These are phyloP conservation scores for Bicyclus anynana DNA, from an alignment of 1,140 invertebrate species.

Conservation along the genomic window DNA sequence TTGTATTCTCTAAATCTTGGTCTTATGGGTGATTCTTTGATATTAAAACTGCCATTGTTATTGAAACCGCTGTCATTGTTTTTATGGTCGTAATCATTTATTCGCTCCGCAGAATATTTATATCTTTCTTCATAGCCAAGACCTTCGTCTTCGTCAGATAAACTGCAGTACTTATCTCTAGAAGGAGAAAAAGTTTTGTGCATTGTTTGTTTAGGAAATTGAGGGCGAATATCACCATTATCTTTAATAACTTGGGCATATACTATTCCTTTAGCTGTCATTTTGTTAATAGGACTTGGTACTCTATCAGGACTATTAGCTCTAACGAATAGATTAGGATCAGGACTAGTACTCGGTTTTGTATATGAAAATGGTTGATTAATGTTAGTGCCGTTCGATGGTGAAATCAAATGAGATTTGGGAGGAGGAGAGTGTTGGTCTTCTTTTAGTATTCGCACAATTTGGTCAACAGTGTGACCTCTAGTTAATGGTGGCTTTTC, in stretches of 20 bases:
- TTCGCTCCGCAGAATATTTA: slow-evolving; percentile 53
- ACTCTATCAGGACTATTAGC: slow-evolving; percentile 66
- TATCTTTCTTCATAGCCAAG: slow-evolving; percentile 81
- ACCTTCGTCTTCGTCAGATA: slow-evolving; percentile 87
- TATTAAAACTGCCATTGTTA: slow-evolving; percentile 50
- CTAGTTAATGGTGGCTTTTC: slow-evolving; percentile 81
- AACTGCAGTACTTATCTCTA: slow-evolving; percentile 66
- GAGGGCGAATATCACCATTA: slow-evolving; percentile 47
- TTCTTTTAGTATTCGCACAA: slow-evolving; percentile 81
- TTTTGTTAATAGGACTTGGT: slow-evolving; percentile 66
- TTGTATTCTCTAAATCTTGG: slow-evolving; percentile 70
- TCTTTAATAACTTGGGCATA: slow-evolving; percentile 86
- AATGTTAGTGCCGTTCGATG: slow-evolving; percentile 82
- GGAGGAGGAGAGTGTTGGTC: slow-evolving; percentile 82
- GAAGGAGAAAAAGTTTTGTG: slow-evolving; percentile 73
- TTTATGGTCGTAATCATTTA: slow-evolving; percentile 60
- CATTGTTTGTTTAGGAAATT: slow-evolving; percentile 73
- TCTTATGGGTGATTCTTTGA: slow-evolving; percentile 68
- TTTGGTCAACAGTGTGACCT: slow-evolving; percentile 80
- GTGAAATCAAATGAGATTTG: slow-evolving; percentile 80
- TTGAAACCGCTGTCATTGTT: slow-evolving; percentile 46
- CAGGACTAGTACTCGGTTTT: slow-evolving; percentile 76
- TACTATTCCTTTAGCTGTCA: slow-evolving; percentile 78
- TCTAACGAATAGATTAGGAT: slow-evolving; percentile 71
- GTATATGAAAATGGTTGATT: slow-evolving; percentile 88